phyloP scores from a whole-genome alignment of 2,797 vertebrate species.

The Arnoldichthys spilopterus region DNA sequence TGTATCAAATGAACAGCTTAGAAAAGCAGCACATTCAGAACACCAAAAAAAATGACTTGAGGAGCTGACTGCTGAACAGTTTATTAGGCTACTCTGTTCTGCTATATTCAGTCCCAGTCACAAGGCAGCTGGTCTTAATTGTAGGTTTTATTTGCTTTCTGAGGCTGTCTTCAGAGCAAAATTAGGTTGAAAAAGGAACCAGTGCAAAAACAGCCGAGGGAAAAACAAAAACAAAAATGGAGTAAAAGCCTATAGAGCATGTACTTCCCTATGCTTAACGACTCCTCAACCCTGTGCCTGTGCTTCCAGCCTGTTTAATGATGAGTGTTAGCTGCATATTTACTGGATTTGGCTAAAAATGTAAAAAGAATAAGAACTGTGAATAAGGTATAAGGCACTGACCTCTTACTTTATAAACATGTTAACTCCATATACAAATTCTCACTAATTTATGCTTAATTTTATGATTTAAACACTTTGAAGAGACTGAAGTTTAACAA shows the following conservation, averaged over 20 bases:
- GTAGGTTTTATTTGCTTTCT: not conserved
- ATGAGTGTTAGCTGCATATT: not conserved
- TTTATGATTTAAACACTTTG: not conserved
- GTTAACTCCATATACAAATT: not conserved
- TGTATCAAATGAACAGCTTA: not conserved
- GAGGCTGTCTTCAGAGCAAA: not conserved
- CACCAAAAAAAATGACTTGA: not conserved
- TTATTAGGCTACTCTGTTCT: conserved; percentile 18
- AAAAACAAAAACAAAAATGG: not conserved
- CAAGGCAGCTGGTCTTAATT: conserved; percentile 20
- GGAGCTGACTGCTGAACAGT: not conserved
- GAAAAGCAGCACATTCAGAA: conserved; percentile 4
- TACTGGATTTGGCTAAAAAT: not conserved
- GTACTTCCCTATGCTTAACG: not conserved
- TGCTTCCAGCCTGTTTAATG: not conserved
- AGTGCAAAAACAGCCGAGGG: not conserved
- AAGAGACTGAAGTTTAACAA: too few relatives aligned
- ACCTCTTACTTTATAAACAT: not conserved
- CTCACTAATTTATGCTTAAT: not conserved
- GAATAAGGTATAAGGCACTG: not conserved
- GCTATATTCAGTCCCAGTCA: not conserved
- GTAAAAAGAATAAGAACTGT: not conserved
- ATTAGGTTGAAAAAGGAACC: not conserved
- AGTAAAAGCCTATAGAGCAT: not conserved
- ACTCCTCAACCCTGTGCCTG: not conserved